Base-by-base conservation (phyloP, 2,888 invertebrate species). In the Cephus nigrinus region DNA sequence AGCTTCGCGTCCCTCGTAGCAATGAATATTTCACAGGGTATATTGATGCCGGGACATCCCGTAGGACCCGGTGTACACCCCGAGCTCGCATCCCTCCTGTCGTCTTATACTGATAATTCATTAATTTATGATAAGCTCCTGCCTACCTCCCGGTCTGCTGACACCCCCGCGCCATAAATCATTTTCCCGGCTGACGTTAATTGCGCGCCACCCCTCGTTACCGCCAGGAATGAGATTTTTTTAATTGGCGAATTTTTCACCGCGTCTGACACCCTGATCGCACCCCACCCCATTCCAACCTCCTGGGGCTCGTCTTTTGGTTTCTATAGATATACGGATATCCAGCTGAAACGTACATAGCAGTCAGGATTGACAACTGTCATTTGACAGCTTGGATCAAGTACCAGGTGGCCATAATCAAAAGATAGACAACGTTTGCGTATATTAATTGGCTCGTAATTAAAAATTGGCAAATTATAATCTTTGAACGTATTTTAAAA, bases 231-330 rank as follows among this genome's bases (percentile, higher is more conserved):
- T 90, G 90, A 90, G 90, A 90, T 90, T 90, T 91, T 88, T 91
- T 90, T 90, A 90, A 90, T 90, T 90, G 90, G 88, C 86, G 86
- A 89, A 90, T 90, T 90, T 90, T 90, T 90, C 90, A 90, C 84
- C 78, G 78, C 74, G 76, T 78, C 87, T 84, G 87, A 86, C 87
- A 85, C 84, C 83, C 80, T 81, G 82, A 84, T 84, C 23, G 40
- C 40, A 55, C 40, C 23, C 40, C 40, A 55, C 40, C 23, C 40
- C 23, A 23, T 55, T 55, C 71, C 78, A 74, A 73, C 81, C 79
- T 77, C 78, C 40, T 55, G 32, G 33, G 31, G 35, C 23, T 34
- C 69, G 31, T 69, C 73, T 36, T n/a, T 68, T 73, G 12, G 23
- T 55, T 55, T 55, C 40, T 23, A 55, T 55, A 23, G 40, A 23